Conservation (phyloP, 2,888 invertebrate genomes). For the Drosophila sordidula region DNA sequence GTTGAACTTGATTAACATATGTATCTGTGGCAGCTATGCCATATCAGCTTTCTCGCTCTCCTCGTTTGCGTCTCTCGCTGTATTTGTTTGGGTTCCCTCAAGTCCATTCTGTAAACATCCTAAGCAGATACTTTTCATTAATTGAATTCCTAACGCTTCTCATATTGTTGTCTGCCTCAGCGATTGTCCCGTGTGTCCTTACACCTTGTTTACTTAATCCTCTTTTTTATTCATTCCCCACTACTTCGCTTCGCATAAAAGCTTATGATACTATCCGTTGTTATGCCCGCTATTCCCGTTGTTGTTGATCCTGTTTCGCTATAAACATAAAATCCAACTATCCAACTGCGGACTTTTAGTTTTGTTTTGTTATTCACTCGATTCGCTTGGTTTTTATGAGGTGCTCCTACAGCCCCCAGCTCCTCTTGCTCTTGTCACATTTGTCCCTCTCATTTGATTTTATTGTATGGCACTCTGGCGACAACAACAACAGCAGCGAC, state of each 20-base stretch:
- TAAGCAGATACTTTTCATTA: constrained; percentile 56
- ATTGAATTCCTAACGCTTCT: constrained; percentile 58
- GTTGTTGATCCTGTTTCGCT: constrained; percentile 12
- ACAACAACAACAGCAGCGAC: constrained; percentile 36
- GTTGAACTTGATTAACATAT: constrained; percentile 36
- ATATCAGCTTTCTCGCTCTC: background rate
- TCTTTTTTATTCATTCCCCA: constrained; percentile 4
- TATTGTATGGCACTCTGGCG: constrained; percentile 65
- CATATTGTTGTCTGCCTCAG: constrained; percentile 13
- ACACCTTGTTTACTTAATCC: constrained; percentile 64
- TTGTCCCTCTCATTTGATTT: constrained; percentile 66
- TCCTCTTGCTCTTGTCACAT: constrained; percentile 42
- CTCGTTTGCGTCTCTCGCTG: background rate
- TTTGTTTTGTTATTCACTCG: constrained; percentile 33
- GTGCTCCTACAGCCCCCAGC: constrained; percentile 14
- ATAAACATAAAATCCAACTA: constrained; percentile 59
- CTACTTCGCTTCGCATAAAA: constrained; percentile 53
- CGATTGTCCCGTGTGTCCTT: constrained; percentile 3
- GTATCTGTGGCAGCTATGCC: background rate
- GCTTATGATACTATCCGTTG: constrained; percentile 46
- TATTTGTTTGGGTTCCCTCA: constrained; percentile 41
- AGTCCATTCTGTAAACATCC: constrained; percentile 24
- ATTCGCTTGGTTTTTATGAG: constrained; percentile 43
- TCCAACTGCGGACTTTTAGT: constrained; percentile 47
- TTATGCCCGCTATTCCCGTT: constrained; percentile 5